Conservation (phyloP, 1,140 invertebrate species). For the Bradynema listronoti region DNA sequence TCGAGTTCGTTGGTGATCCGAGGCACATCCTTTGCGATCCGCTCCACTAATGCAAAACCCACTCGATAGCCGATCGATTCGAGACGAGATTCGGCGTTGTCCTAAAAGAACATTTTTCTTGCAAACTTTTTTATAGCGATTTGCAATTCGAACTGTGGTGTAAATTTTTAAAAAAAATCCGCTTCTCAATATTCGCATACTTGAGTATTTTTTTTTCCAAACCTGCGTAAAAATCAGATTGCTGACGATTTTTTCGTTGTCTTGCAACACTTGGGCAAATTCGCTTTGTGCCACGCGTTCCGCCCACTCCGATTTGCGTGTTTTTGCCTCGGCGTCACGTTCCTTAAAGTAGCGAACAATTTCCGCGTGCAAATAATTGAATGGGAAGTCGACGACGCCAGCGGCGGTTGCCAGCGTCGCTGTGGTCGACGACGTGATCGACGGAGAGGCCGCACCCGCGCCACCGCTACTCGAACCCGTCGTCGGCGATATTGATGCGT, state of each 20-base stretch:
- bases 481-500: too few species aligned
- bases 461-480: too few species aligned
- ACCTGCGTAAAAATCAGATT: conserved; percentile 49
- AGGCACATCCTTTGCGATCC: conserved; percentile 74
- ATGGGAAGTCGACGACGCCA: conserved; percentile 47
- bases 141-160: too few species aligned
- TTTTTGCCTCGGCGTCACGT: conserved; percentile 28
- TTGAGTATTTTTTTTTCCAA: neutral
- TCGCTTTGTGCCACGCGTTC: conserved; percentile 22
- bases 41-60: conserved; percentile 45
- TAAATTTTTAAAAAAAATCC: conserved; percentile 7
- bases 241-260: conserved; percentile 21
- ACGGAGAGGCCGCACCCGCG: too few species aligned
- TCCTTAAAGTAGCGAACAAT: conserved; percentile 50
- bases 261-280: conserved; percentile 9
- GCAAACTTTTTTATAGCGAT: too few species aligned
- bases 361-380: conserved; percentile 50
- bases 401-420: too few species aligned
- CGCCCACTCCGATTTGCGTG: conserved; percentile 28
- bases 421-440: neutral
- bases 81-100: conserved; percentile 51
- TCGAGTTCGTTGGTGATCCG: conserved; percentile 95
- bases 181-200: neutral
- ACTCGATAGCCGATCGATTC: conserved; percentile 51
- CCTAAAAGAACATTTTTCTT: too few species aligned